Evolutionary conservation across 2,797 vertebrate genomes (phyloP).

Genomic region (Ctenochaetus hawaiiensis): DNA sequence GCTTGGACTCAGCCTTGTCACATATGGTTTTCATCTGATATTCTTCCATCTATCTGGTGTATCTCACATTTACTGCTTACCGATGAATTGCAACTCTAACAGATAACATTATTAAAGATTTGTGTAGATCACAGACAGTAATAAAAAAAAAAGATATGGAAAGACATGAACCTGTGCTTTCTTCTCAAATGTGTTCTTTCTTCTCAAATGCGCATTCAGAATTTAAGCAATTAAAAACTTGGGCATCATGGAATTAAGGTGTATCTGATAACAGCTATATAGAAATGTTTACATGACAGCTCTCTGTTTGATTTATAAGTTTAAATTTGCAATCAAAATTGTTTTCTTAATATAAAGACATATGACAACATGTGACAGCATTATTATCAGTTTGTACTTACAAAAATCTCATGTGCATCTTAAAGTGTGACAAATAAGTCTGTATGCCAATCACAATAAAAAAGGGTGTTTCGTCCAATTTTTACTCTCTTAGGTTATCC

Average conservation of each 20-base stretch:
- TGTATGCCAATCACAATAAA: background rate
- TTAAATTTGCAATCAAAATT: too few species aligned
- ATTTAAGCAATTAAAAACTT: background rate
- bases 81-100: slow-evolving; percentile 51
- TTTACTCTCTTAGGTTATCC: background rate
- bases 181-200: background rate
- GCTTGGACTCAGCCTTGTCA: slow-evolving; percentile 35
- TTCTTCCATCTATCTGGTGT: slow-evolving; percentile 34
- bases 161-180: background rate
- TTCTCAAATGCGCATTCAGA: background rate
- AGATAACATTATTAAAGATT: slow-evolving; percentile 40
- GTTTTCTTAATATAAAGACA: too few species aligned
- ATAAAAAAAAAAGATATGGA: slow-evolving; percentile 8
- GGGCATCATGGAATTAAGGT: background rate
- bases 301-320: too few species aligned
- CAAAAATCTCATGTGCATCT: background rate
- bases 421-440: background rate
- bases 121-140: slow-evolving; percentile 9
- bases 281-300: slow-evolving; percentile 1
- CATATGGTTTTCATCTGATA: slow-evolving; percentile 45
- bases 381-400: background rate
- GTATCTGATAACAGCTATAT: background rate
- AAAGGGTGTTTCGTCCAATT: slow-evolving; percentile 3
- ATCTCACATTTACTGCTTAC: slow-evolving; percentile 41
- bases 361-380: background rate